Conservation (phyloP, 2,113 vertebrate species). For the Euleptes europaea region DNA sequence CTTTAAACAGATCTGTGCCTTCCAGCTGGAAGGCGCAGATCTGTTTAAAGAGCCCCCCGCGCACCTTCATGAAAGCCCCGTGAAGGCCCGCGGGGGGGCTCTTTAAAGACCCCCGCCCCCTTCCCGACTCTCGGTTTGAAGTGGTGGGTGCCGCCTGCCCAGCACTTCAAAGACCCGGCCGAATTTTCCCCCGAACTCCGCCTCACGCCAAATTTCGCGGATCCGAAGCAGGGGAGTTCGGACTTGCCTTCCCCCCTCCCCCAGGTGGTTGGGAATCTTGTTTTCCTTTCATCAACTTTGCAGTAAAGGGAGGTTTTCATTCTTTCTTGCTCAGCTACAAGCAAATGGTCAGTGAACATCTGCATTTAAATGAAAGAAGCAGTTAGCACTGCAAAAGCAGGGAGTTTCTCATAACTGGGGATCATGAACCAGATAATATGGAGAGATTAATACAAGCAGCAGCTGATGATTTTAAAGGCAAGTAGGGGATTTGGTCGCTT, state of each 20-base stretch:
- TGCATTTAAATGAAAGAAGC: conserved; percentile 42
- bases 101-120: too few relatives aligned
- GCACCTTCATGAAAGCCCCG: too few relatives aligned
- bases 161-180: too few relatives aligned
- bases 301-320: background rate
- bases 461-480: conserved; percentile 45
- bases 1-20: too few relatives aligned
- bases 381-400: conserved; percentile 21
- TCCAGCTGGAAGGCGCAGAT: too few relatives aligned
- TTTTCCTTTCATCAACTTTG: background rate
- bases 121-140: too few relatives aligned
- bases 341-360: conserved; percentile 30
- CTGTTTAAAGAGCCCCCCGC: too few relatives aligned
- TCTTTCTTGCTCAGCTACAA: background rate
- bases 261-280: background rate
- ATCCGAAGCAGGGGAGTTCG: too few relatives aligned
- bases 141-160: too few relatives aligned
- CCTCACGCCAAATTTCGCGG: too few relatives aligned
- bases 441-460: conserved; percentile 40
- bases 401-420: conserved; percentile 44
- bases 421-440: conserved; percentile 48
- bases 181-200: too few relatives aligned
- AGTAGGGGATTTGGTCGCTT: conserved; percentile 35
- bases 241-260: background rate
- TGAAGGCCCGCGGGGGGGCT: too few relatives aligned